Percentiles rank a stretch among this genome's conserved stretches.
Conservation (phyloP, 1,140 invertebrate genomes). For the Nixonia krombeini region DNA sequence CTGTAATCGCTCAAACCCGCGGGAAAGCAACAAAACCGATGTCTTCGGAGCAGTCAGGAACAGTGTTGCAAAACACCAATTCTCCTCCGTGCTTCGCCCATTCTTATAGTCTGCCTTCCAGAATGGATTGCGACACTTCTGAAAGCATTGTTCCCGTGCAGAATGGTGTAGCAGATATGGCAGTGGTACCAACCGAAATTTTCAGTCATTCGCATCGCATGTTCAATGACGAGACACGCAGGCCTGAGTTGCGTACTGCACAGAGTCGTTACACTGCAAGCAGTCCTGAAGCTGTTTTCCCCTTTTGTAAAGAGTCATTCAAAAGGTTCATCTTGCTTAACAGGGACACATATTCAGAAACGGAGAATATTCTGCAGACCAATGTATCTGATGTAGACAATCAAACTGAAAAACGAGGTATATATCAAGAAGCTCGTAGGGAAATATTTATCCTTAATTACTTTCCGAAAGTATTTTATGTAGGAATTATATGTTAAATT, state of each 20-base stretch:
- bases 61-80: slow-evolving; percentile 34
- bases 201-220: slow-evolving; percentile 32
- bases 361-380: slow-evolving; percentile 22
- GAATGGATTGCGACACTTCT: slow-evolving; percentile 39
- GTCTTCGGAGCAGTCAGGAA: slow-evolving; percentile 52
- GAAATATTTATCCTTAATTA: no score
- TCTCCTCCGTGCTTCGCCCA: slow-evolving; percentile 52
- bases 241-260: slow-evolving; percentile 28
- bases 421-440: no score
- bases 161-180: slow-evolving; percentile 9
- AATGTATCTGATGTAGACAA: slow-evolving; percentile 30
- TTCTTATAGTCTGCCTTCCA: slow-evolving; percentile 41
- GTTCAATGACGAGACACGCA: slow-evolving; percentile 8
- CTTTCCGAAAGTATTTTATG: no score
- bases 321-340: slow-evolving; percentile 6
- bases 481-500: no score
- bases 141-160: slow-evolving; percentile 12
- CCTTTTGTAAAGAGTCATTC: slow-evolving; percentile 29
- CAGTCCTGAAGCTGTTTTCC: slow-evolving; percentile 15
- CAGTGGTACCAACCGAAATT: slow-evolving; percentile 21
- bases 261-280: slow-evolving; percentile 14
- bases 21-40: slow-evolving; percentile 56
- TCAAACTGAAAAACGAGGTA: slow-evolving; percentile 4
- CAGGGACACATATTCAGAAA: slow-evolving; percentile 26
- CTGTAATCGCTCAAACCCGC: slow-evolving; percentile 67